These are phyloP conservation scores for Aphrophora alni DNA, from an alignment of 2,888 invertebrate genomes.

Conservation along the genomic window DNA sequence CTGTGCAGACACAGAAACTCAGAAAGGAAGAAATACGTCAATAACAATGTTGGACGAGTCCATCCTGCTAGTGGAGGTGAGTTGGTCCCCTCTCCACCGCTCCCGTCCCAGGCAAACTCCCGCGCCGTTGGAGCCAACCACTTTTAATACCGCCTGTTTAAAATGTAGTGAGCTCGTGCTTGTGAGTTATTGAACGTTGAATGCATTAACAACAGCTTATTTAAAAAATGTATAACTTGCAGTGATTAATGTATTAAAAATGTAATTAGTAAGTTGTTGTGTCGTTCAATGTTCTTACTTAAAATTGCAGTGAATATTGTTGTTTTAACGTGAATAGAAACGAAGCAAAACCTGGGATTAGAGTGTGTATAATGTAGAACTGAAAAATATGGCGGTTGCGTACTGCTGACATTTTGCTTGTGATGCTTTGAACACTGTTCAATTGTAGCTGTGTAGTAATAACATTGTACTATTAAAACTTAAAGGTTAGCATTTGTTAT, in stretches of 20 bases:
- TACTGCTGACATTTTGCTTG: not conserved
- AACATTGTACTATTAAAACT: not conserved
- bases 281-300: not conserved
- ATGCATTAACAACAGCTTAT: not conserved
- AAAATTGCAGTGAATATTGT: not conserved
- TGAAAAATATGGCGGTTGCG: not conserved
- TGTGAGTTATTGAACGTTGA: not conserved
- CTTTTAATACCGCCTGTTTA: not conserved
- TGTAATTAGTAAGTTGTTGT: not conserved
- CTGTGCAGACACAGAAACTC: too few relatives aligned
- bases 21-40: not conserved
- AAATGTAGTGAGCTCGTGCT: not conserved
- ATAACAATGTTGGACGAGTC: conserved; percentile 1
- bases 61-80: not conserved
- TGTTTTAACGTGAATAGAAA: not conserved
- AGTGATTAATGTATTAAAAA: too few relatives aligned
- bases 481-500: not conserved
- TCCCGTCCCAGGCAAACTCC: not conserved
- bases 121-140: not conserved
- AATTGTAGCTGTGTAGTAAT: not conserved
- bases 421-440: not conserved
- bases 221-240: not conserved
- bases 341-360: not conserved
- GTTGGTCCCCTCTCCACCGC: not conserved
- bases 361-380: not conserved